A percentile compares a stretch with the other conserved stretches of the same genome.
Evolutionary conservation across 2,113 vertebrate genomes (phyloP).

Genomic region (Brachyistius frenatus): DNA sequence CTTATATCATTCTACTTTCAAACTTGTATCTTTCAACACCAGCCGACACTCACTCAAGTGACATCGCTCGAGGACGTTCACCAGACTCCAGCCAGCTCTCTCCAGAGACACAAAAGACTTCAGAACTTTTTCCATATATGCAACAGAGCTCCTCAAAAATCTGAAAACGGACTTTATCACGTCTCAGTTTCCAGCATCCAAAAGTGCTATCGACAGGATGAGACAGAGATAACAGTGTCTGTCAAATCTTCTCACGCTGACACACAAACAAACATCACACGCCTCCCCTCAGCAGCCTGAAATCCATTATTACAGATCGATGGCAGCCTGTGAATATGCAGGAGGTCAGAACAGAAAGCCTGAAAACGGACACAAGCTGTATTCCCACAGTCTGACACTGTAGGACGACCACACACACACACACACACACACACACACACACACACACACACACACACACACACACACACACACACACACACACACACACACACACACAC

Average conservation of each 20-base stretch:
- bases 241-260: constrained; percentile 62
- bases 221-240: constrained; percentile 39
- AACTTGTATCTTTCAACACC: background rate
- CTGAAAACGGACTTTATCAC: constrained; percentile 13
- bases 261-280: constrained; percentile 67
- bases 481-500: constrained; percentile 3
- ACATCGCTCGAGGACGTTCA: background rate
- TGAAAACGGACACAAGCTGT: constrained; percentile 59
- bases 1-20: background rate
- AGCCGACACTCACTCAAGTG: background rate
- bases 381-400: constrained; percentile 58
- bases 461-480: constrained; percentile 30
- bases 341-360: constrained; percentile 51
- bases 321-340: constrained; percentile 66
- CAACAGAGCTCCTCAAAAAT: background rate
- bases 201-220: constrained; percentile 23
- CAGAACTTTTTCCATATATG: background rate
- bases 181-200: constrained; percentile 24
- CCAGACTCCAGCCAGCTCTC: background rate
- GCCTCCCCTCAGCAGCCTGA: constrained; percentile 60
- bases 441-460: constrained; percentile 22
- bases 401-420: constrained; percentile 18
- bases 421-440: constrained; percentile 37
- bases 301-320: constrained; percentile 72
- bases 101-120: background rate